Evolutionary conservation across 2,113 vertebrate species (phyloP), one percentile per base, ranked within the genome.

Genomic region (Kryptolebias marmoratus): DNA sequence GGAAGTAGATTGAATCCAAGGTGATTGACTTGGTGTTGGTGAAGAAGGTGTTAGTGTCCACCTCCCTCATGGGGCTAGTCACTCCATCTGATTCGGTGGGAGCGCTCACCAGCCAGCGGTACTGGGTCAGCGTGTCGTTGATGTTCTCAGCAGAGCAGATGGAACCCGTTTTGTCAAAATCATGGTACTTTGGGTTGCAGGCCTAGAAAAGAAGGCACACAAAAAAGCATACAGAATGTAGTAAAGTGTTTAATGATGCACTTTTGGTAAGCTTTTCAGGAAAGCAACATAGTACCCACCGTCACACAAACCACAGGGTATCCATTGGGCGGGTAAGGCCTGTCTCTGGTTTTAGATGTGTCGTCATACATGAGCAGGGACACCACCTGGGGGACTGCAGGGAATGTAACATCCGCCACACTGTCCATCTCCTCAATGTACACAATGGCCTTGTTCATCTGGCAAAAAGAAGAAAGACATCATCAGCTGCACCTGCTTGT

Each of bases 391-490:
- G 94, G 95, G 61, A 95, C 91, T 6, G 95, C 91, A 30, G 94
- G 94, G 85, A 95, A 95, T 0, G 90, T 95, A 36, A 95, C 93
- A 22, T 94, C 94, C 32, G 94, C 94, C 61, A 94, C 85, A 8
- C 92, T 94, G 86, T 95, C 93, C 93, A 93, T 92, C 89, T 95
- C 94, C 85, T 96, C 95, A 57, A 95, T 93, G 87, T 95, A 95
- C 52, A 95, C 92, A 42, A 94, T 93, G 59, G 93, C 94, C 85
- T 95, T 95, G 89, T 75, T 95, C 93, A 93, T 94, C 94, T 95
- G 48, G 62, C 28, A 62, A 75, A 39, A 49, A 39, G 12, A 75
- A 16, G 44, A 49, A 36, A 64, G 28, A 22, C 28, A 55, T 31
- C 0, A 0, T 64, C 27, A 75, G 49, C 8, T 58, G 49, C 11